phyloP scores from a whole-genome alignment of 2,888 invertebrate genomes.

The Archips xylosteana region DNA sequence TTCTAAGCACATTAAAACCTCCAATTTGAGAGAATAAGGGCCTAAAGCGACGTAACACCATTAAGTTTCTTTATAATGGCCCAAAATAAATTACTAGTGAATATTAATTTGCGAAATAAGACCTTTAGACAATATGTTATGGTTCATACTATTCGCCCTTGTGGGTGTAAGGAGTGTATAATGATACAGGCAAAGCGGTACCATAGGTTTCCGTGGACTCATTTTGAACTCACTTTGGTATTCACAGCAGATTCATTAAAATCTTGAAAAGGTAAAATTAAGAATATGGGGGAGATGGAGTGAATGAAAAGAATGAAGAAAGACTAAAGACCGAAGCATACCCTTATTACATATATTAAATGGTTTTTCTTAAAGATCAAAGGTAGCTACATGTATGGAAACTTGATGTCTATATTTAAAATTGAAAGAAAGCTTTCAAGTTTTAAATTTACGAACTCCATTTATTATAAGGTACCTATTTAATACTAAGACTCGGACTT shows the following conservation, averaged over 20 bases:
- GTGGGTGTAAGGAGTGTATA: slow-evolving; percentile 1
- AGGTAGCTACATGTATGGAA: too few relatives aligned
- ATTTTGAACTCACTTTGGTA: background rate
- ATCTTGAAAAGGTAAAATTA: too few relatives aligned
- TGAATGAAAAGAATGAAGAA: too few relatives aligned
- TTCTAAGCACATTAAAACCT: slow-evolving; percentile 20
- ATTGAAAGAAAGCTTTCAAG: too few relatives aligned
- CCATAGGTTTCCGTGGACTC: slow-evolving; percentile 7
- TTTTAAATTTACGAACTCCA: too few relatives aligned
- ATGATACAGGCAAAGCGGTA: slow-evolving; percentile 23
- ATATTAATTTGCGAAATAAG: background rate
- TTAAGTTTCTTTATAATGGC: slow-evolving; percentile 35
- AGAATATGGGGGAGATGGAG: too few relatives aligned
- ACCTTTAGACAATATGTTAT: slow-evolving; percentile 2
- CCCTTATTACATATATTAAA: too few relatives aligned
- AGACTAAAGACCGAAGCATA: too few relatives aligned
- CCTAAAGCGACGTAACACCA: slow-evolving; percentile 50
- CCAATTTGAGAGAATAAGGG: slow-evolving; percentile 12
- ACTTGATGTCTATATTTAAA: too few relatives aligned
- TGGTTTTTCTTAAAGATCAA: too few relatives aligned
- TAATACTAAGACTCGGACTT: too few relatives aligned
- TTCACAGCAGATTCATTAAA: background rate
- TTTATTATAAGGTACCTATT: too few relatives aligned
- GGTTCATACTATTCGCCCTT: background rate
- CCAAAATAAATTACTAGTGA: background rate